Conservation (phyloP, 2,113 vertebrate species). For the Aplodontia rufa region DNA sequence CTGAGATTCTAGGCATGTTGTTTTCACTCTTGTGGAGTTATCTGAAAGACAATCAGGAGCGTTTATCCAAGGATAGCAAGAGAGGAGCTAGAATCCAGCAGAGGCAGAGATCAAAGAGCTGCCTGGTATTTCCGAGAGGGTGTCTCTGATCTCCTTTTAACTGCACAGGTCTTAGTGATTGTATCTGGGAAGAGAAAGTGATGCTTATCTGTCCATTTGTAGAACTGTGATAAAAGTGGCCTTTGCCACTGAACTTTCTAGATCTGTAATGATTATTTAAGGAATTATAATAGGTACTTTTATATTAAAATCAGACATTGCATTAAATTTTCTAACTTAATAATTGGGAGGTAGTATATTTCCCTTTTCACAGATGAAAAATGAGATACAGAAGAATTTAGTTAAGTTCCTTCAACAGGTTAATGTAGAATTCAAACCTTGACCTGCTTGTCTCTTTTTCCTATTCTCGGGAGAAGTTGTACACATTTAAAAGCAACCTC, state of each 20-base stretch:
- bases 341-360: neutral
- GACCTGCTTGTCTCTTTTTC: neutral
- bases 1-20: neutral
- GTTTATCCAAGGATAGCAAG: neutral
- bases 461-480: neutral
- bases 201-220: neutral
- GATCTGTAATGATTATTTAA: neutral
- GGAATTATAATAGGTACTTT: neutral
- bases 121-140: neutral
- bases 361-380: conserved; percentile 1
- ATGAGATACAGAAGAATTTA: neutral
- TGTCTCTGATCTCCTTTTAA: neutral
- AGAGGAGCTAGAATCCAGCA: neutral
- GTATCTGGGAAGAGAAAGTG: neutral
- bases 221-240: neutral
- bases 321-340: neutral
- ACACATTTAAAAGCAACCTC: neutral
- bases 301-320: neutral
- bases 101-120: neutral
- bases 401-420: neutral
- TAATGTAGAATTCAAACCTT: neutral
- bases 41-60: neutral
- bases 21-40: neutral
- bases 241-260: neutral
- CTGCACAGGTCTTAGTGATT: neutral